Conservation (phyloP, 2,797 vertebrate species). For the Cynopterus sphinx region DNA sequence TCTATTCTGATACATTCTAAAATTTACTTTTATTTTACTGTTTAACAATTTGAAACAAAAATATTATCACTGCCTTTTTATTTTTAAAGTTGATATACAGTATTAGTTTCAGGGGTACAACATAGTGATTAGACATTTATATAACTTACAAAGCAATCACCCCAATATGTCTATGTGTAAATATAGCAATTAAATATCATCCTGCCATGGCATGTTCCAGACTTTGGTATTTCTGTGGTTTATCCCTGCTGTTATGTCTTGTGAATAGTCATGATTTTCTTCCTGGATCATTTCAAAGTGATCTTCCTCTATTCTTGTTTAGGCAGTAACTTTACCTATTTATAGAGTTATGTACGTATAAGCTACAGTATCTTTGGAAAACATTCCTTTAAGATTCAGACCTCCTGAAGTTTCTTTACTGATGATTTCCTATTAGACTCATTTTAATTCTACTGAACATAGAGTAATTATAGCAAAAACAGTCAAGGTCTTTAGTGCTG, state of each 20-base stretch:
- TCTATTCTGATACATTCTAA: not conserved
- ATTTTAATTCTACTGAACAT: slow-evolving; percentile 35
- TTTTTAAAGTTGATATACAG: not conserved
- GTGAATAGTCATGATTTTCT: slow-evolving; percentile 23
- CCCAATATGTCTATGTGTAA: not conserved
- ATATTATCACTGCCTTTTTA: not conserved
- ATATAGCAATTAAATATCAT: not conserved
- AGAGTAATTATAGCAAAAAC: slow-evolving; percentile 8
- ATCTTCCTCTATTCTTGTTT: not conserved
- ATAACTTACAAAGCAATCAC: no score
- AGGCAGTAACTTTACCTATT: not conserved
- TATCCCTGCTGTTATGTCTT: not conserved
- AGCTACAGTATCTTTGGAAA: not conserved
- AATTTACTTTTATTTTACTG: not conserved
- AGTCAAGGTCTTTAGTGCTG: not conserved
- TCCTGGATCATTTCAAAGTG: not conserved
- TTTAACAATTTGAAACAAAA: not conserved
- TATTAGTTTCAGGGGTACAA: no score
- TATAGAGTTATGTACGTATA: not conserved
- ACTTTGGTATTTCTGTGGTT: not conserved
- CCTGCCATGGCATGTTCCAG: not conserved
- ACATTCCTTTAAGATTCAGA: slow-evolving; percentile 8
- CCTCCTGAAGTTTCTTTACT: slow-evolving; percentile 12
- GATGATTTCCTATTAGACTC: not conserved
- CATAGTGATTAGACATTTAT: no score